phyloP scores from a whole-genome alignment of 2,797 vertebrate species.

The Coendou prehensilis region DNA sequence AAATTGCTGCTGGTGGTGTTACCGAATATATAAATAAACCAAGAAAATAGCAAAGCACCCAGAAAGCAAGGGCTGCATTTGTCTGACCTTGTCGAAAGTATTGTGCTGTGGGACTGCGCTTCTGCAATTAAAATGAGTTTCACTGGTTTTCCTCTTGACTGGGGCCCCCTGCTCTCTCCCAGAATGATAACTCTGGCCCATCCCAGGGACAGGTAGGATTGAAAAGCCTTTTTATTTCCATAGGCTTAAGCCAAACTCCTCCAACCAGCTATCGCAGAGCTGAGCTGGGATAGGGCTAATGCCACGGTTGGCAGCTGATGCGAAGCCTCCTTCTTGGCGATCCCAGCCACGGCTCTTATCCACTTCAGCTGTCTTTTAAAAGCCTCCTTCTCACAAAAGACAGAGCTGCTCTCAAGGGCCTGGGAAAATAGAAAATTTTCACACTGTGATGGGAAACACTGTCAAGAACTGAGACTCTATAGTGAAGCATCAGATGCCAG shows the following conservation, averaged over 20 bases:
- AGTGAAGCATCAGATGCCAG: slow-evolving; percentile 70
- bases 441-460: slow-evolving; percentile 81
- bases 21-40: slow-evolving; percentile 78
- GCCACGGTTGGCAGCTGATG: slow-evolving; percentile 73
- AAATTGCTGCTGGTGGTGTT: slow-evolving; percentile 61
- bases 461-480: slow-evolving; percentile 72
- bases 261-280: slow-evolving; percentile 67
- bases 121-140: slow-evolving; percentile 67
- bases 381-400: slow-evolving; percentile 81
- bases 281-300: slow-evolving; percentile 51
- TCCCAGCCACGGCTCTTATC: slow-evolving; percentile 64
- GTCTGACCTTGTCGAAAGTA: slow-evolving; percentile 52
- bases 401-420: slow-evolving; percentile 82
- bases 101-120: slow-evolving; percentile 8
- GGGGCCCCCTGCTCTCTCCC: slow-evolving; percentile 19
- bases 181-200: slow-evolving; percentile 67
- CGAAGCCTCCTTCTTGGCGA: slow-evolving; percentile 62
- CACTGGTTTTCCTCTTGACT: slow-evolving; percentile 65
- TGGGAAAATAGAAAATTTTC: slow-evolving; percentile 84
- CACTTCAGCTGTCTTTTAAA: slow-evolving; percentile 82
- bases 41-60: slow-evolving; percentile 49
- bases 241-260: slow-evolving; percentile 77
- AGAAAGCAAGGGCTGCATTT: not conserved
- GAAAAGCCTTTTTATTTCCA: slow-evolving; percentile 81
- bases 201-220: slow-evolving; percentile 71